A percentile compares a stretch with the other conserved stretches of the same genome.
phyloP scores from a whole-genome alignment of 2,113 vertebrate species.

The Noturus placidus region DNA sequence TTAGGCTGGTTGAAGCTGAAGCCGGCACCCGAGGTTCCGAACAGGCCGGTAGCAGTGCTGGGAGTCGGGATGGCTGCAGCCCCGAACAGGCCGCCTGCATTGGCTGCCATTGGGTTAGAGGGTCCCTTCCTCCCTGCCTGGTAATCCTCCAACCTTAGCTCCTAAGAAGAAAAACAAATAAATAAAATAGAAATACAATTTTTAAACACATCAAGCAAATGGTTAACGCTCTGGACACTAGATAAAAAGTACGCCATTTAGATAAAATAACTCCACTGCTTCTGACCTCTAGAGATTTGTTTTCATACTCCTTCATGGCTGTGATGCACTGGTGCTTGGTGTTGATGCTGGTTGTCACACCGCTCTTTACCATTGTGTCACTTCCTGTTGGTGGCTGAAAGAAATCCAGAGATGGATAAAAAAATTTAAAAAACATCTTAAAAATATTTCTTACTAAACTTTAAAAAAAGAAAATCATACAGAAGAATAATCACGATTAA shows the following conservation, averaged over 20 bases:
- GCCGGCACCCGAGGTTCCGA: constrained; percentile 80
- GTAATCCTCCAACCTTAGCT: constrained; percentile 91
- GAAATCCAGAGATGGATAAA: not conserved
- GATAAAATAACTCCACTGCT: not conserved
- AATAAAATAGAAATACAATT: not conserved
- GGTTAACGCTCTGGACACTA: not conserved
- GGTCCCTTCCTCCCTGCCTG: constrained; percentile 92
- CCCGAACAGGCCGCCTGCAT: constrained; percentile 77
- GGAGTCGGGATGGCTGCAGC: constrained; percentile 77
- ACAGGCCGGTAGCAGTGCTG: constrained; percentile 84
- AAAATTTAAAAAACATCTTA: not conserved
- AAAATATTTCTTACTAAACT: not conserved
- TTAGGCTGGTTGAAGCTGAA: constrained; percentile 90
- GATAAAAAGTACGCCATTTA: too few species aligned
- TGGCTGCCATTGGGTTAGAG: constrained; percentile 82
- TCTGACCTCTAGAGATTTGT: constrained; percentile 85
- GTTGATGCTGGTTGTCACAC: constrained; percentile 94
- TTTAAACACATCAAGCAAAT: not conserved
- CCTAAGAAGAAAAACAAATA: constrained; percentile 61
- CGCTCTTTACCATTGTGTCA: constrained; percentile 95
- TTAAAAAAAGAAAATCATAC: not conserved
- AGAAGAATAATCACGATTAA: not conserved
- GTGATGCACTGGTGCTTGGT: constrained; percentile 99
- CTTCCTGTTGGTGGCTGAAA: constrained; percentile 86
- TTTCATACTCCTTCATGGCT: constrained; percentile 98